A percentile compares a stretch with the other conserved stretches of the same genome.
Evolutionary conservation across 2,113 vertebrate genomes (phyloP).

Genomic region (Spea multiplicata): DNA sequence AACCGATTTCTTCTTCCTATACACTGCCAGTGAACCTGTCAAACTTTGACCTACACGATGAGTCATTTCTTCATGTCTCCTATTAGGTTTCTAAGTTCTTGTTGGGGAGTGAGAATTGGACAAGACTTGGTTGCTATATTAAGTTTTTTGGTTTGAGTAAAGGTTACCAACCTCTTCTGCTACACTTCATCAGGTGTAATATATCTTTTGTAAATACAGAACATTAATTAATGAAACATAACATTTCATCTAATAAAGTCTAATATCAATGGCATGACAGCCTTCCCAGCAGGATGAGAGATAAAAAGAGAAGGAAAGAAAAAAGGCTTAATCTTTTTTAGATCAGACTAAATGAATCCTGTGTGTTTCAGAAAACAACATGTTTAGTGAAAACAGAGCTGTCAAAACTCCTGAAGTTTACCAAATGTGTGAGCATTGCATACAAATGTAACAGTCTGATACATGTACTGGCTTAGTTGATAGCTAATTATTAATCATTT

Average conservation of each 20-base stretch:
- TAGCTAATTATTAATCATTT: not conserved
- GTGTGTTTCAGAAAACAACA: not conserved
- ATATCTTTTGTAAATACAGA: not conserved
- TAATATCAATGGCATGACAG: not conserved
- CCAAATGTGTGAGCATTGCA: constrained; percentile 1
- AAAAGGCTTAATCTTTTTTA: not conserved
- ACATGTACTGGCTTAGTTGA: not conserved
- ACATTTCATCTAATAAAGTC: not conserved
- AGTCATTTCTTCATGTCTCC: no score
- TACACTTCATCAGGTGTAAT: no score
- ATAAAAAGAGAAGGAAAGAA: not conserved
- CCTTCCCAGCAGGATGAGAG: not conserved
- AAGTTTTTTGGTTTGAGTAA: no score
- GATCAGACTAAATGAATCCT: not conserved
- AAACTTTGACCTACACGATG: no score
- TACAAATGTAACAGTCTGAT: not conserved
- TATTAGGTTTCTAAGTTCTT: no score
- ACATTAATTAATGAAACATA: not conserved
- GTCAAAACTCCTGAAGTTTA: constrained; percentile 1
- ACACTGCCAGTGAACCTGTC: no score
- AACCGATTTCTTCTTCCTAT: no score
- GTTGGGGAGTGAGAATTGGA: no score
- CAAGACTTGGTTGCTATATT: no score
- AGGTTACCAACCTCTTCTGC: no score
- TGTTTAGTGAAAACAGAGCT: not conserved